phyloP scores from a whole-genome alignment of 2,797 vertebrate species.

The Helarctos malayanus region DNA sequence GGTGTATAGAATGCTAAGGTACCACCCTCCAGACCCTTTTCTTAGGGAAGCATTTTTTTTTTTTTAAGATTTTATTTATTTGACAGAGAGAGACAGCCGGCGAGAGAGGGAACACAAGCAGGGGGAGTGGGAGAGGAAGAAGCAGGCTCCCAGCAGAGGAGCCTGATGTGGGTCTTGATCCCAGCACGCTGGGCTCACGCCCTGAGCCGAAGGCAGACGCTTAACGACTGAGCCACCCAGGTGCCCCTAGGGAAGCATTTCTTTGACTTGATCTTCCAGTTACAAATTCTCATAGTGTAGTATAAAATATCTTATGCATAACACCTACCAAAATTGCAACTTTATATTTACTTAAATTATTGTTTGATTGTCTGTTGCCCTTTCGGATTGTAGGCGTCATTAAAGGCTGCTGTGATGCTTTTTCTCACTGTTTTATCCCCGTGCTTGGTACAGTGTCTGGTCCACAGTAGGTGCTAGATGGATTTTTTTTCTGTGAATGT shows the following conservation, averaged over 20 bases:
- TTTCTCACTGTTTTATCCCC: neutral
- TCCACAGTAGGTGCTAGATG: neutral
- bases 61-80: too few relatives aligned
- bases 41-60: neutral
- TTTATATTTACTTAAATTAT: conserved; percentile 53
- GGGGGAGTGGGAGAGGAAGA: too few relatives aligned
- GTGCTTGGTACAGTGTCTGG: neutral
- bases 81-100: too few relatives aligned
- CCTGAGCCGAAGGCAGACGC: too few relatives aligned
- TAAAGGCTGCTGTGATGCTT: neutral
- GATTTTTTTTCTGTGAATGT: neutral
- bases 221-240: too few relatives aligned
- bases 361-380: neutral
- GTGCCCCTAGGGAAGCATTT: neutral
- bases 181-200: too few relatives aligned
- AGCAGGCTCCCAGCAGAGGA: too few relatives aligned
- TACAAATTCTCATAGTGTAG: neutral
- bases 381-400: neutral
- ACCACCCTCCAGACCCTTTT: neutral
- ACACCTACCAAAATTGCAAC: neutral
- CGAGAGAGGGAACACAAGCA: too few relatives aligned
- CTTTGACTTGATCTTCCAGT: neutral
- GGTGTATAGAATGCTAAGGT: neutral
- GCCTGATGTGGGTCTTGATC: too few relatives aligned
- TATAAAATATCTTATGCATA: neutral